Evolutionary conservation across 2,113 vertebrate species (phyloP).

Genomic region (Pterocles burchelli): DNA sequence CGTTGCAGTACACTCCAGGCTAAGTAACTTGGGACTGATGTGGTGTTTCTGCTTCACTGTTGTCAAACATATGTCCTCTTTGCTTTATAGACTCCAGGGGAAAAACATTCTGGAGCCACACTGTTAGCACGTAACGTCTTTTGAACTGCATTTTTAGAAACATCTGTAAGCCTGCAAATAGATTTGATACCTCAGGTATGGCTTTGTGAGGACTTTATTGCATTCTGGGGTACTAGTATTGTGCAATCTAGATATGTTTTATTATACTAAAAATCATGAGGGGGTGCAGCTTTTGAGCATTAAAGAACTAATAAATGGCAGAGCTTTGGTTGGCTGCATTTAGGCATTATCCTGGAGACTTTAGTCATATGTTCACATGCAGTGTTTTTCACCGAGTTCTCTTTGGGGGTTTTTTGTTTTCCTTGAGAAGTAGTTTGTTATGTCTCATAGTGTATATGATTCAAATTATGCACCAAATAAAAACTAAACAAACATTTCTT

Average conservation of each 20-base stretch:
- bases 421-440: neutral
- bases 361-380: neutral
- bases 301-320: neutral
- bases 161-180: neutral
- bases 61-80: neutral
- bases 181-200: neutral
- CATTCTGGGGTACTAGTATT: neutral
- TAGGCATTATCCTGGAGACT: neutral
- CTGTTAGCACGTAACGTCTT: neutral
- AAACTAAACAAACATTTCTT: neutral
- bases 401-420: neutral
- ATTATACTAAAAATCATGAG: neutral
- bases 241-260: neutral
- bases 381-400: neutral
- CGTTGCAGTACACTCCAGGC: neutral
- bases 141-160: neutral
- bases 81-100: neutral
- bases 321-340: neutral
- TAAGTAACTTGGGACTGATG: constrained; percentile 4
- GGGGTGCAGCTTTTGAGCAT: neutral
- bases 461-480: neutral
- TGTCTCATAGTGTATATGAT: neutral
- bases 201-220: neutral
- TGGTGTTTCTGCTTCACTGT: neutral
- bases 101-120: neutral